A percentile compares a stretch with the other conserved stretches of the same genome.
Conservation (phyloP, 2,888 invertebrate species). For the Quadroppia sp. region DNA sequence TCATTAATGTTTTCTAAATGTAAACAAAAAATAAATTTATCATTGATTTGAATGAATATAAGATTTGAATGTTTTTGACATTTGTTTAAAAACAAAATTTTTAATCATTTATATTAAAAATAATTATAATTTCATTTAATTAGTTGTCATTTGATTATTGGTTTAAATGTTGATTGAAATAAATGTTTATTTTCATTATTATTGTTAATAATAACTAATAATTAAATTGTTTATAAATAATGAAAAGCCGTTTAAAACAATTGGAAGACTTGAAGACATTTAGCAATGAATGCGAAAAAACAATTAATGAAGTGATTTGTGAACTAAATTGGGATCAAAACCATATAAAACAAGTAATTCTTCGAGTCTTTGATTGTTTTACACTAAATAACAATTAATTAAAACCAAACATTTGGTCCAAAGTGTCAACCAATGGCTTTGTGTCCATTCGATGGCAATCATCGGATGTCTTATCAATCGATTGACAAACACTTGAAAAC, state of each 20-base stretch:
- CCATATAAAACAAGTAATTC: neutral
- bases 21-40: too few relatives aligned
- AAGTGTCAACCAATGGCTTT: neutral
- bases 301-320: neutral
- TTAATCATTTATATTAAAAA: too few relatives aligned
- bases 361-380: neutral
- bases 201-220: neutral
- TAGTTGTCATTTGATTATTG: too few relatives aligned
- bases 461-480: neutral
- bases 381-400: too few relatives aligned
- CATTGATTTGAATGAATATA: too few relatives aligned
- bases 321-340: constrained; percentile 23
- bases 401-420: neutral
- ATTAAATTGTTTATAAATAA: neutral
- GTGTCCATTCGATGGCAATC: constrained; percentile 2
- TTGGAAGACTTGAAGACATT: neutral
- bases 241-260: constrained; percentile 2
- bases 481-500: neutral
- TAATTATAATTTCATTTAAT: too few relatives aligned
- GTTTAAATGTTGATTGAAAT: too few relatives aligned
- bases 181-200: too few relatives aligned
- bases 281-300: neutral
- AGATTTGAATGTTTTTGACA: too few relatives aligned
- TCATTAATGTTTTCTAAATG: too few relatives aligned
- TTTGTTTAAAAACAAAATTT: too few relatives aligned